Base-by-base conservation (phyloP, 2,888 invertebrate species). In the Sphaerophoria rueppellii region DNA sequence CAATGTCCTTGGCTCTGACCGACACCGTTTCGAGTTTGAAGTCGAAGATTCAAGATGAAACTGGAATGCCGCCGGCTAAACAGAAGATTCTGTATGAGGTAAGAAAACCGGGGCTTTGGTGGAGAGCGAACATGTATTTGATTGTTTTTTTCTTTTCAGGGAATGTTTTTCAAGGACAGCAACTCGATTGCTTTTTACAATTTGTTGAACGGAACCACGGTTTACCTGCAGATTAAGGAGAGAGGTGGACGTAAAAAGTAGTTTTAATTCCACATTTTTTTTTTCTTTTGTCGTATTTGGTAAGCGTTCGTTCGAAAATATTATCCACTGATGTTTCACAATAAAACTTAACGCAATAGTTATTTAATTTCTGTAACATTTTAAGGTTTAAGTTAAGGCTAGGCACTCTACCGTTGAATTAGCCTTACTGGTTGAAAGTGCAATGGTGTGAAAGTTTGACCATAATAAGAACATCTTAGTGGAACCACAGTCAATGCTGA, bases 231-330 rank as follows among this genome's bases (percentile, higher is more conserved):
- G 90, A 94, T 99, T 72, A 99, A 99, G 92, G 99, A 99, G 92
- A 95, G 99, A 92, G 99, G 99, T 90, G 99, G 99, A 16, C 94
- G 99, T 76, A 99, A 99, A 93, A 99, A 99, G 91, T 99, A 96
- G 93, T 89, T 6, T 35, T 9, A 6, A 50, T 37, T 14, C 0
- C 2, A 40, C 12, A 58, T 37, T 16, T 43, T 43, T 32, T n/a
- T 48, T 11, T 63, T 48, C 34, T 48, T 32, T 61, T 12, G 9
- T 61, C 11, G n/a, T 11, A 48, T 34, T 46, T 4, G 14, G 16
- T 43, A 6, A 9, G 43, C 43, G 9, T 43, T 43, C 43, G 9
- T 43, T 43, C 12, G 43, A 43, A 43, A 40, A 40, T 7, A 40
- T 11, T 11, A 43, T 43, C 24, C 24, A 24, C 24, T 43, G 2